Conservation (phyloP, 2,797 vertebrate species). For the Spinus pinus region DNA sequence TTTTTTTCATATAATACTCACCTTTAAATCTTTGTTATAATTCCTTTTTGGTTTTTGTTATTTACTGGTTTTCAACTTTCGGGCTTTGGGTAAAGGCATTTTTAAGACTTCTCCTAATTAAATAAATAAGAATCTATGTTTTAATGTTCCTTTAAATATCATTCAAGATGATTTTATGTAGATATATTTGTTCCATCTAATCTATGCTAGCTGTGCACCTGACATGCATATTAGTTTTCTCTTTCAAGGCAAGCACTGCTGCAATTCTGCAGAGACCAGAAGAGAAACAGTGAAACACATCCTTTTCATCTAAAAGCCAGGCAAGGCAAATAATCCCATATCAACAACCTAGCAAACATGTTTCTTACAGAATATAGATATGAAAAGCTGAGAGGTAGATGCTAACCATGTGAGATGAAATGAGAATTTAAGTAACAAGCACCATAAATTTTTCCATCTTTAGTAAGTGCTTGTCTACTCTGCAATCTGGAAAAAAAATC, state of each 20-base stretch:
- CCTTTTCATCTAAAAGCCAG: neutral
- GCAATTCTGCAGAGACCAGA: neutral
- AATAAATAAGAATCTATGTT: conserved; percentile 14
- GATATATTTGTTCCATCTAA: neutral
- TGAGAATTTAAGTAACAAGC: neutral
- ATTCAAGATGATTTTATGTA: neutral
- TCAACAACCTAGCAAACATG: neutral
- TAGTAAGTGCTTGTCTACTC: neutral
- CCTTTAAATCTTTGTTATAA: conserved; percentile 23
- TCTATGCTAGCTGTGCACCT: neutral
- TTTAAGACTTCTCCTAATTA: neutral
- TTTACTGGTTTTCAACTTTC: conserved; percentile 11
- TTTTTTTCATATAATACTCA: neutral
- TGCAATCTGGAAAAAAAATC: neutral
- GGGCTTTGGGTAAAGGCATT: neutral
- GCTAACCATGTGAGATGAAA: neutral
- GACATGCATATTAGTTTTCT: neutral
- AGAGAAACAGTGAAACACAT: neutral
- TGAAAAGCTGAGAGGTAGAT: neutral
- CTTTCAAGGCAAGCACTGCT: neutral
- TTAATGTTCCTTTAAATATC: conserved; percentile 7
- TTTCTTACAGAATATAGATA: neutral
- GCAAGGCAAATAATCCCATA: neutral
- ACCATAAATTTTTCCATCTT: neutral
- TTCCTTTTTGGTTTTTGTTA: conserved; percentile 18